Evolutionary conservation across 2,888 invertebrate genomes (phyloP).

Genomic region (Dasysyrphus tricinctus): DNA sequence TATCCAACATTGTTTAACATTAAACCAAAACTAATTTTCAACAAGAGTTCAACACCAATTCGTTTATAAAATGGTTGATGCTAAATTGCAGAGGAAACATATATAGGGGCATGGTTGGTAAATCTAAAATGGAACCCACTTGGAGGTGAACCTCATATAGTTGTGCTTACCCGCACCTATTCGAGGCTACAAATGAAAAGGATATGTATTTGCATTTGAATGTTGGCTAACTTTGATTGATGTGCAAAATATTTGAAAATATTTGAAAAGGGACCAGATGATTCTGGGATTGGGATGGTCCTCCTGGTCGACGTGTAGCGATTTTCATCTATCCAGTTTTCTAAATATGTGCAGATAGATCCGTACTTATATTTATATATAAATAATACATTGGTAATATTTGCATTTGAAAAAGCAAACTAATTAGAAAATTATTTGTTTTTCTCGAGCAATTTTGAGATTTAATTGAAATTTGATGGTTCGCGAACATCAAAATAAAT

Average conservation of each 20-base stretch:
- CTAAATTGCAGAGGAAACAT: slow-evolving; percentile 27
- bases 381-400: slow-evolving; percentile 19
- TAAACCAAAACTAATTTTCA: slow-evolving; percentile 66
- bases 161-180: slow-evolving; percentile 56
- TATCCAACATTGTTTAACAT: slow-evolving; percentile 56
- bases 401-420: slow-evolving; percentile 66
- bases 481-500: slow-evolving; percentile 69
- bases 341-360: slow-evolving; percentile 13
- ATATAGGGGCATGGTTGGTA: slow-evolving; percentile 27
- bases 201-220: slow-evolving; percentile 49
- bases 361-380: neutral
- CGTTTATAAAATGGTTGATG: slow-evolving; percentile 45
- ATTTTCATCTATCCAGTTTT: slow-evolving; percentile 41
- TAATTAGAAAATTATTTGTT: slow-evolving; percentile 77
- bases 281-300: slow-evolving; percentile 29
- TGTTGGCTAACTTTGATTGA: slow-evolving; percentile 72
- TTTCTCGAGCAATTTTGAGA: slow-evolving; percentile 73
- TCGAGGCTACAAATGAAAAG: slow-evolving; percentile 64
- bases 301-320: slow-evolving; percentile 27
- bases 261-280: slow-evolving; percentile 57
- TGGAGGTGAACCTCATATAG: slow-evolving; percentile 68
- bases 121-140: slow-evolving; percentile 65
- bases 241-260: slow-evolving; percentile 72
- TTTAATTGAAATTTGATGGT: slow-evolving; percentile 76
- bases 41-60: slow-evolving; percentile 51